Percentiles rank a stretch among this genome's conserved stretches.
Conservation (phyloP, 2,888 invertebrate genomes). For the Rhorus exstirpatorius region DNA sequence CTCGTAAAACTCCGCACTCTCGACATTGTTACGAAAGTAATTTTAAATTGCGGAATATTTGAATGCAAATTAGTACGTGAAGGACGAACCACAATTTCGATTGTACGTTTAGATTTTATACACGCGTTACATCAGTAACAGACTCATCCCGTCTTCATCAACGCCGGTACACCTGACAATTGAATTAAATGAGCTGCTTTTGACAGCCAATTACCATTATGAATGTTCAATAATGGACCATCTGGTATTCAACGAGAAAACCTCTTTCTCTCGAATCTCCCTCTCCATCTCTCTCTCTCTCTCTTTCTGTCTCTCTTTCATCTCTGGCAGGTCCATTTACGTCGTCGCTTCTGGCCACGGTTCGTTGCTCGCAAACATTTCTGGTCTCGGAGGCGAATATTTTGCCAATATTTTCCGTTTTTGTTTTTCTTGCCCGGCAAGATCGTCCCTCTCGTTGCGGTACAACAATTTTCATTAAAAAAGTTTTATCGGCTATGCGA, state of each 20-base stretch:
- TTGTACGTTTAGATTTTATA: not conserved
- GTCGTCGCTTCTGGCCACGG: constrained; percentile 36
- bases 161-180: constrained; percentile 13
- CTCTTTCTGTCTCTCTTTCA: not conserved
- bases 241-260: constrained; percentile 31
- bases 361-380: constrained; percentile 52
- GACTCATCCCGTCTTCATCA: not conserved
- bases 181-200: constrained; percentile 48
- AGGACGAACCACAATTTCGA: no score
- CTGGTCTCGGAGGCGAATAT: constrained; percentile 2
- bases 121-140: not conserved
- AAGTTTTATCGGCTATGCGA: constrained; percentile 63
- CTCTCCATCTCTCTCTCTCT: not conserved
- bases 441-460: constrained; percentile 14
- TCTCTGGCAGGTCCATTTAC: constrained; percentile 21
- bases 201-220: constrained; percentile 66
- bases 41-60: no score
- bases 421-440: constrained; percentile 3
- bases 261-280: constrained; percentile 3
- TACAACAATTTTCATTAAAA: constrained; percentile 72
- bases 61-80: no score
- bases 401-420: no score
- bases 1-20: no score
- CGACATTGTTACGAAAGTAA: no score
- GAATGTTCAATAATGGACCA: constrained; percentile 51